Conservation (phyloP, 2,888 invertebrate genomes). For the Gastracanthus pulcherrimus region DNA sequence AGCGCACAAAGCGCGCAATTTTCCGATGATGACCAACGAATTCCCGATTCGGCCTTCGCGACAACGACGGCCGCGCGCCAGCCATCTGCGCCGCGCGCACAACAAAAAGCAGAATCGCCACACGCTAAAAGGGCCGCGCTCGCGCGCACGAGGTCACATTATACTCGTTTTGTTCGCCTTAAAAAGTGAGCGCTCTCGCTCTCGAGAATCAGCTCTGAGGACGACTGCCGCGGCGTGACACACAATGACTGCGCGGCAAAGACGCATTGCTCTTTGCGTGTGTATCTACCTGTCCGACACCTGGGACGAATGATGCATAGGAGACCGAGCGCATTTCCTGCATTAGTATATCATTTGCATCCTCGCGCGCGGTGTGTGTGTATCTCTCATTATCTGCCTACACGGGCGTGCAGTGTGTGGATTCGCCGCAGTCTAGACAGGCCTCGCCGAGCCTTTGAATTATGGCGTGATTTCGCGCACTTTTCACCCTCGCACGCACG, state of each 20-base stretch:
- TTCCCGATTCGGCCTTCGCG: no score
- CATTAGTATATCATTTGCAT: slow-evolving; percentile 72
- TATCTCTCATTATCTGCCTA: slow-evolving; percentile 71
- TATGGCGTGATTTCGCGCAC: slow-evolving; percentile 12
- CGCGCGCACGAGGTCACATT: no score
- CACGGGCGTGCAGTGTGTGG: slow-evolving; percentile 57
- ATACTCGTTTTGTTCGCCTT: no score
- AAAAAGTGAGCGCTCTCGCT: no score
- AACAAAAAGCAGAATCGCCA: no score
- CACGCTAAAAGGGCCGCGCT: no score
- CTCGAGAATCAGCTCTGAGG: no score
- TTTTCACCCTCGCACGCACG: slow-evolving; percentile 8
- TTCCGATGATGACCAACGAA: no score
- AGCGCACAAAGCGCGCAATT: no score
- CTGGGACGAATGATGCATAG: slow-evolving; percentile 74
- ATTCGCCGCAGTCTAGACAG: neutral
- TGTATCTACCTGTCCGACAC: slow-evolving; percentile 64
- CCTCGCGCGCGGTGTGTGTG: slow-evolving; percentile 58
- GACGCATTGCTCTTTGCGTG: slow-evolving; percentile 44
- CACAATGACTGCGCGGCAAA: slow-evolving; percentile 68
- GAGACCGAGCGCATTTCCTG: slow-evolving; percentile 72
- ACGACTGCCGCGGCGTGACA: slow-evolving; percentile 64
- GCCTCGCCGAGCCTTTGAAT: slow-evolving; percentile 27
- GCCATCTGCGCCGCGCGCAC: no score
- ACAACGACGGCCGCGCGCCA: no score